A percentile compares a stretch with the other conserved stretches of the same genome.
Evolutionary conservation across 2,797 vertebrate genomes (phyloP).

Genomic region (Argya squamiceps): DNA sequence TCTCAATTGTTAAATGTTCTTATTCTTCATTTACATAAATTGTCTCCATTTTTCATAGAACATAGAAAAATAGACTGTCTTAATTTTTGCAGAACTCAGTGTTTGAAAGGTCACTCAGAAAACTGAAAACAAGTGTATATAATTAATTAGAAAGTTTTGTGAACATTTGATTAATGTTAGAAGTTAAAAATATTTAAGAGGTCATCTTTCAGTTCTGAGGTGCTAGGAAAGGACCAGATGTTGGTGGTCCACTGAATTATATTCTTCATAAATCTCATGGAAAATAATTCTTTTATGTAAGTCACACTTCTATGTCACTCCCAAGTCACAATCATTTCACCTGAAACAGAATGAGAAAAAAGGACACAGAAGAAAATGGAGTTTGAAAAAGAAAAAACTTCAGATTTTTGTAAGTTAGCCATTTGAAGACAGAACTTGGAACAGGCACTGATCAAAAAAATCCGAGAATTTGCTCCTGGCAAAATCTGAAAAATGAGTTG

Average conservation of each 20-base stretch:
- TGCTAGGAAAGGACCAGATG: not conserved
- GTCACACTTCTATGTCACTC: not conserved
- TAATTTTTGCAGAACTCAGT: not conserved
- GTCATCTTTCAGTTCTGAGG: not conserved
- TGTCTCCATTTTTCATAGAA: not conserved
- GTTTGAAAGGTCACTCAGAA: not conserved
- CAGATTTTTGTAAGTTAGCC: not conserved
- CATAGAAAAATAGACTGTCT: not conserved
- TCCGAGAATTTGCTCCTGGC: not conserved
- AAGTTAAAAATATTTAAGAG: not conserved
- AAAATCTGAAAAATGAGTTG: not conserved
- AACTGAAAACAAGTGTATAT: not conserved
- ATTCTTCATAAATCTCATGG: conserved; percentile 15
- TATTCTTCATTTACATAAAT: not conserved
- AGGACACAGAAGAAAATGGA: not conserved
- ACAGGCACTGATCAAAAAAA: not conserved
- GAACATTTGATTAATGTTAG: conserved; percentile 24
- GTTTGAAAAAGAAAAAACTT: not conserved
- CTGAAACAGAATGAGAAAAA: not conserved
- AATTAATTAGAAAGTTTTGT: conserved; percentile 26
- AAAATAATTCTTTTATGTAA: conserved; percentile 12
- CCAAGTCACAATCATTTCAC: not conserved
- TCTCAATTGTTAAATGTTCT: not conserved
- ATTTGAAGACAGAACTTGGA: not conserved
- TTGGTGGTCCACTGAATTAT: not conserved